Percentiles rank a stretch among this genome's conserved stretches.
Evolutionary conservation across 2,797 vertebrate genomes (phyloP).

Genomic region (Cetoscarus ocellatus): DNA sequence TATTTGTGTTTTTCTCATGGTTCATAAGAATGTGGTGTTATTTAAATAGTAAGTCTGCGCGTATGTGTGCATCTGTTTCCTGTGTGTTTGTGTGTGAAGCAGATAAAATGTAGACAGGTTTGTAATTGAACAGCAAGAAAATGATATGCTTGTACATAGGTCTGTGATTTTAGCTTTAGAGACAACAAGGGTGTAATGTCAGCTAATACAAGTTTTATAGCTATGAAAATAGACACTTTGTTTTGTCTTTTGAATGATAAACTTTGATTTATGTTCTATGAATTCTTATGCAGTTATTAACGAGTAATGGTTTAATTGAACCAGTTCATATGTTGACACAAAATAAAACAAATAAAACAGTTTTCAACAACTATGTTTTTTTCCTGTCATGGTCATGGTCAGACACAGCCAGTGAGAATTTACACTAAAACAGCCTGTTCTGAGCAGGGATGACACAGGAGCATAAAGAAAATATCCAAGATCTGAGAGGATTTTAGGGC

Average conservation of each 20-base stretch:
- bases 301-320: constrained; percentile 86
- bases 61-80: constrained; percentile 5
- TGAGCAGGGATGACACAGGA: too few species aligned
- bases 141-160: constrained; percentile 71
- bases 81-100: constrained; percentile 12
- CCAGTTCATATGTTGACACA: constrained; percentile 91
- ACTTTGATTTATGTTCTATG: constrained; percentile 46
- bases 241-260: constrained; percentile 84
- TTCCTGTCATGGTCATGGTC: too few species aligned
- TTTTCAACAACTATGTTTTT: constrained; percentile 45
- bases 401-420: too few species aligned
- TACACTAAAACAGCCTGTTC: too few species aligned
- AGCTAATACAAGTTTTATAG: constrained; percentile 82
- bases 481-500: too few species aligned
- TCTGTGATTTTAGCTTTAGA: constrained; percentile 67
- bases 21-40: constrained; percentile 32
- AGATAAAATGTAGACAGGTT: constrained; percentile 22
- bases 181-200: constrained; percentile 80
- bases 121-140: constrained; percentile 36
- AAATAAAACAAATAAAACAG: constrained; percentile 85
- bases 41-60: constrained; percentile 37
- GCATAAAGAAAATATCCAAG: too few species aligned
- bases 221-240: constrained; percentile 57
- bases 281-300: constrained; percentile 85
- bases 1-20: constrained; percentile 19